Evolutionary conservation across 2,888 invertebrate genomes (phyloP).

Genomic region (Itoplectis maculator): DNA sequence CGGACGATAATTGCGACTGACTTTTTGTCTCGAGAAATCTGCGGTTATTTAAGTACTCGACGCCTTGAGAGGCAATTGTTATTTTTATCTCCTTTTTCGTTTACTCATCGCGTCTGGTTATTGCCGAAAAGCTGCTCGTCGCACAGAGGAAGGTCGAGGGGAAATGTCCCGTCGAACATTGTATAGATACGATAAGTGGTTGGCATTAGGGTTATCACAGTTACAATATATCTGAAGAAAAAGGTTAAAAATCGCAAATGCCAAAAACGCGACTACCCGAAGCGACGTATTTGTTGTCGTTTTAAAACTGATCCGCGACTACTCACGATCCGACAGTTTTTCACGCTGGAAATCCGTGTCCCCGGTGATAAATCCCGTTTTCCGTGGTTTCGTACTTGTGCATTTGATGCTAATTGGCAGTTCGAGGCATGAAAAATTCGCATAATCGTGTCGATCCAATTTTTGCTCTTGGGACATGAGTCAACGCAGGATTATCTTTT

Average conservation of each 20-base stretch:
- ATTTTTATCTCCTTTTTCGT: constrained; percentile 5
- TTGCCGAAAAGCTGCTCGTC: constrained; percentile 25
- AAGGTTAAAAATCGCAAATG: constrained; percentile 35
- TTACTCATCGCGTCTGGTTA: constrained; percentile 20
- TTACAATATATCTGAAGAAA: constrained; percentile 73
- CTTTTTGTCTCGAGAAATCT: not conserved
- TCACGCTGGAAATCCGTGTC: not conserved
- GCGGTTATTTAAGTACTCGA: constrained; percentile 31
- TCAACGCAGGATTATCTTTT: no score
- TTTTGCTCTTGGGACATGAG: constrained; percentile 4
- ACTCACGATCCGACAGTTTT: not conserved
- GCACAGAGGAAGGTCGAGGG: constrained; percentile 38
- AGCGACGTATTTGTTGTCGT: not conserved
- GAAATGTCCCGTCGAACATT: constrained; percentile 36
- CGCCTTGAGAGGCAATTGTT: not conserved
- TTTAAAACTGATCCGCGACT: constrained; percentile 11
- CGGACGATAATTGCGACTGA: constrained; percentile 2
- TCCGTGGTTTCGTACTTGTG: not conserved
- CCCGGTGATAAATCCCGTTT: not conserved
- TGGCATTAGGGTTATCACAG: constrained; percentile 79
- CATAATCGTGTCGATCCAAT: not conserved
- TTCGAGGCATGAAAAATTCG: not conserved
- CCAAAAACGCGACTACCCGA: constrained; percentile 15
- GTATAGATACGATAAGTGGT: constrained; percentile 68
- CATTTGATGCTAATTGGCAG: not conserved